These are phyloP conservation scores for Trachythela sp. DNA, from an alignment of 64 coral and sea anemone genomes.

Conservation along the genomic window DNA sequence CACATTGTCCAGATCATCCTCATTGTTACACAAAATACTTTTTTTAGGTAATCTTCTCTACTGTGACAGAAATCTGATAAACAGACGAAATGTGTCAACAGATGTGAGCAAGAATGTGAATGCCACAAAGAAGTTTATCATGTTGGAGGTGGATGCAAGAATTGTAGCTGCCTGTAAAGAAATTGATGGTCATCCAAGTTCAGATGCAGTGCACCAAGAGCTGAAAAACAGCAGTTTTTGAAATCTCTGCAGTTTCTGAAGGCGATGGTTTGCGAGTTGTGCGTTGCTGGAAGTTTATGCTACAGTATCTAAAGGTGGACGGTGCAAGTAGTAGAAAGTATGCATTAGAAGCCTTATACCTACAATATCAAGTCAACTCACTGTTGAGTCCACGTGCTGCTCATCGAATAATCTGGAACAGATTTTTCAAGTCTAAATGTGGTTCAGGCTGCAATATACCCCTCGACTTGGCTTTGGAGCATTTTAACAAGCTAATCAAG, in stretches of 20 bases:
- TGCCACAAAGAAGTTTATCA: slow-evolving; percentile 1
- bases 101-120: neutral
- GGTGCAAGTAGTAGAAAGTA: slow-evolving; percentile 69
- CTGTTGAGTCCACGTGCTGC: slow-evolving; percentile 43
- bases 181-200: neutral
- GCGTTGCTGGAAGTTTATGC: slow-evolving; percentile 49
- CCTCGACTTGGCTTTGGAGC: slow-evolving; percentile 46
- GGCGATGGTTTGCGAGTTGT: slow-evolving; percentile 51
- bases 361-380: slow-evolving; percentile 41
- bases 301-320: slow-evolving; percentile 59
- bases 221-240: neutral
- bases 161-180: slow-evolving; percentile 9
- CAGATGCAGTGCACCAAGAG: neutral
- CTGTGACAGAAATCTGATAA: neutral
- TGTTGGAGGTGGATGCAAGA: slow-evolving; percentile 8
- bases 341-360: slow-evolving; percentile 56
- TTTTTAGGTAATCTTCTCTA: slow-evolving; percentile 6
- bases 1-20: neutral
- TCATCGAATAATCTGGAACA: slow-evolving; percentile 47
- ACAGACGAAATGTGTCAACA: slow-evolving; percentile 22
- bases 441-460: slow-evolving; percentile 41
- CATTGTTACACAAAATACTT: too few relatives aligned
- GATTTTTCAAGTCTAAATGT: slow-evolving; percentile 47
- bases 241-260: slow-evolving; percentile 31
- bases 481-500: slow-evolving; percentile 46